Base-by-base conservation (phyloP, 53 echinoderm and acorn worm species). In the Glandiceps talaboti region DNA sequence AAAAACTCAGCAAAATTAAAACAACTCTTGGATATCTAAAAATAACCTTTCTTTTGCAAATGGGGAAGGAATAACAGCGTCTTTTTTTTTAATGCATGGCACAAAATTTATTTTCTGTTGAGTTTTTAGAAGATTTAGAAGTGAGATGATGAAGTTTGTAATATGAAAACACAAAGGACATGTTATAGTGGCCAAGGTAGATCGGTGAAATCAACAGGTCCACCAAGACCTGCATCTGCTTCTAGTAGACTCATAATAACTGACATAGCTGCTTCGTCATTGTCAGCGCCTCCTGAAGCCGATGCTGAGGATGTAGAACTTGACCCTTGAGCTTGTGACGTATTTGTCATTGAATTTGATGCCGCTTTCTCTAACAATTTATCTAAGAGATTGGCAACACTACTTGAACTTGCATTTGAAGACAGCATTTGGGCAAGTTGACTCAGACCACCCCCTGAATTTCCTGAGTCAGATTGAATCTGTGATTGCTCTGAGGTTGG, bases 201-300 rank as follows among this genome's bases (percentile, higher is more conserved):
- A 30, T 92, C 92, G 1, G 86, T 92, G 72, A 94, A 86, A 64
- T 94, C 94, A 28, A 94, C 94, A 0, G 94, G 85, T 0, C 94
- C 94, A 0, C 94, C 94, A 20, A 94, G 85, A 74, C 94, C 94
- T 0, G 92, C 94, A 75, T 92, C 92, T 6, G 94, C 94, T 72
- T 94, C 92, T 26, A 94, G 74, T 14, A 94, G 77, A 73, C 92
- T 94, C 94, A 94, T 94, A 32, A 94, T 94, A 75, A 94, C 92
- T 0, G 94, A 92, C 92, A 94, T 94, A 0, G 88, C 92, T 25
- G 92, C 90, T 74, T 94, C 94, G 30, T 94, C 94, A 33, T 94
- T 89, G 28, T 84, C 92, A 25, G 85, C 87, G 32, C 82, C 85
- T 27, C 75, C 77, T 75, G 27, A 6, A 1, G 76, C 29, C 29